Conservation (phyloP, 1,140 invertebrate genomes). For the Phthorimaea operculella region DNA sequence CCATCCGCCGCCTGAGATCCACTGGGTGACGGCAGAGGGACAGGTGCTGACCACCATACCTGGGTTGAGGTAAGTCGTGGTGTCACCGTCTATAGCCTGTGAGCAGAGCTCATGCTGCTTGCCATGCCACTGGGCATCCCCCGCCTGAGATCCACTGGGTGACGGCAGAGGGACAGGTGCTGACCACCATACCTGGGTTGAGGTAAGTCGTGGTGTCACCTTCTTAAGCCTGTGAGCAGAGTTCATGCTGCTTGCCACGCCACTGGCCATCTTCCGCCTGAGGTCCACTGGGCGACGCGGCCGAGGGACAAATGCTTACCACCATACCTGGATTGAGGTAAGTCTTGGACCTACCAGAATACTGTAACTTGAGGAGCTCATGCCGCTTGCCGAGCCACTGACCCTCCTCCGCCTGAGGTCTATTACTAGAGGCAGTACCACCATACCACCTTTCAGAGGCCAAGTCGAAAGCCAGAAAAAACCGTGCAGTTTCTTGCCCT, state of each 20-base stretch:
- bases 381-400: too few relatives aligned
- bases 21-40: constrained; percentile 56
- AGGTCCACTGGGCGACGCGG: constrained; percentile 50
- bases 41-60: constrained; percentile 55
- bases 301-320: constrained; percentile 51
- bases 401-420: constrained; percentile 22
- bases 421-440: constrained; percentile 52
- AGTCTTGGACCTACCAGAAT: not conserved
- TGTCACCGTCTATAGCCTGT: too few relatives aligned
- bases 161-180: constrained; percentile 49
- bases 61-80: constrained; percentile 37
- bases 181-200: constrained; percentile 54
- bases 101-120: too few relatives aligned
- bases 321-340: constrained; percentile 57
- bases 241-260: too few relatives aligned
- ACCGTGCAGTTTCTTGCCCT: too few relatives aligned
- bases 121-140: constrained; percentile 45
- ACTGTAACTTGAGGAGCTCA: too few relatives aligned
- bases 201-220: constrained; percentile 24
- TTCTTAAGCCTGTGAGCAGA: too few relatives aligned
- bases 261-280: constrained; percentile 13
- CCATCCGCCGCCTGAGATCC: constrained; percentile 50
- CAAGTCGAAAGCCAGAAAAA: too few relatives aligned
- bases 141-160: constrained; percentile 51
- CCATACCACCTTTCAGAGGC: too few relatives aligned